A percentile compares a stretch with the other conserved stretches of the same genome.
phyloP scores from a whole-genome alignment of 2,113 vertebrate species.

The Gymnobelideus leadbeateri region DNA sequence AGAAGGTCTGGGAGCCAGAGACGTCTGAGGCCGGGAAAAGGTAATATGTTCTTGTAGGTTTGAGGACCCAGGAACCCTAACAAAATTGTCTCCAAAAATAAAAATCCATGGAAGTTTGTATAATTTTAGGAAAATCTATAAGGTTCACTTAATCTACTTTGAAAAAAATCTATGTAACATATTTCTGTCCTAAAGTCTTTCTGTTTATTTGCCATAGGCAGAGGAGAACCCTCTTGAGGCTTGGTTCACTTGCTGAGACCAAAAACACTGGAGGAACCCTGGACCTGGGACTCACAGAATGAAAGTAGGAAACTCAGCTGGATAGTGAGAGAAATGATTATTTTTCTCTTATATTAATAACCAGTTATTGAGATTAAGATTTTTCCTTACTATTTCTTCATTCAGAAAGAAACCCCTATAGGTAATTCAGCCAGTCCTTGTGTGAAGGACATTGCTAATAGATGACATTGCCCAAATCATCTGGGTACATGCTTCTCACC shows the following conservation, averaged over 20 bases:
- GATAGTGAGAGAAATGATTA: neutral
- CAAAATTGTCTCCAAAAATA: neutral
- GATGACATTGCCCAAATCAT: too few relatives aligned
- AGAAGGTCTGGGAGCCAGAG: too few relatives aligned
- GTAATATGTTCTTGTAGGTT: too few relatives aligned
- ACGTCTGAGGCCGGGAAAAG: too few relatives aligned
- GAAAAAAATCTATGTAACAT: neutral
- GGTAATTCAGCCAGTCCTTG: too few relatives aligned
- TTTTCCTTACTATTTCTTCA: too few relatives aligned
- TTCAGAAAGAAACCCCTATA: too few relatives aligned
- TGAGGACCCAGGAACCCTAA: too few relatives aligned
- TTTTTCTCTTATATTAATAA: neutral
- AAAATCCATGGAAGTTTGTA: neutral
- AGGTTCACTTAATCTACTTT: neutral
- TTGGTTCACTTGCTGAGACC: neutral
- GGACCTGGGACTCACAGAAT: neutral
- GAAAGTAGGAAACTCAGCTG: neutral
- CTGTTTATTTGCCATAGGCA: neutral
- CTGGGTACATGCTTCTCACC: too few relatives aligned
- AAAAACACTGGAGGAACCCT: neutral
- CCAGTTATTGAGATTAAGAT: neutral
- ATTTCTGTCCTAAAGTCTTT: neutral
- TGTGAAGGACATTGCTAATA: too few relatives aligned
- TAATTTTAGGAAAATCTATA: neutral
- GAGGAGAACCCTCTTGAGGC: neutral